Conservation (phyloP, 2,888 invertebrate genomes). For the Griposia aprilina region DNA sequence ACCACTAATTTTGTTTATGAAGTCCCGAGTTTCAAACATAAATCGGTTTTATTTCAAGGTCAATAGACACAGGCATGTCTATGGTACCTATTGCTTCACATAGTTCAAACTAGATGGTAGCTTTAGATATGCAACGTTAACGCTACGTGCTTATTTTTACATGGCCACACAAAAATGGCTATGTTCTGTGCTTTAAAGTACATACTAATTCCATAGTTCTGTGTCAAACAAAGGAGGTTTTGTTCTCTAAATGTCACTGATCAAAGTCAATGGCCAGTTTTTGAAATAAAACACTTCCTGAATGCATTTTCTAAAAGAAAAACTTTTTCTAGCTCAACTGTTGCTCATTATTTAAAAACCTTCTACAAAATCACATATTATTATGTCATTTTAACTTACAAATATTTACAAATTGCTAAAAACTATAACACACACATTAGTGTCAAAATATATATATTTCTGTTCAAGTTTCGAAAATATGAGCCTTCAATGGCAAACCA, state of each 20-base stretch:
- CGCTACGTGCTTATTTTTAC: constrained; percentile 30
- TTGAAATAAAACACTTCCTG: constrained; percentile 20
- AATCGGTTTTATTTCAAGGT: constrained; percentile 56
- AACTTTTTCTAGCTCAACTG: neutral
- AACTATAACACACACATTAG: constrained; percentile 7
- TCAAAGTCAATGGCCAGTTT: constrained; percentile 15
- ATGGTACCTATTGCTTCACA: constrained; percentile 42
- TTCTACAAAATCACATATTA: neutral
- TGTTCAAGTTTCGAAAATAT: constrained; percentile 6
- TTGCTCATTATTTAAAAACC: neutral
- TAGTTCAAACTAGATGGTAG: constrained; percentile 47
- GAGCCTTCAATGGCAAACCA: constrained; percentile 10
- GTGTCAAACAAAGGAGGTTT: constrained; percentile 26
- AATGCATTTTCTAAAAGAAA: neutral
- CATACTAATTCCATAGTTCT: neutral
- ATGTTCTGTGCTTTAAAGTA: neutral
- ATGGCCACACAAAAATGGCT: constrained; percentile 22
- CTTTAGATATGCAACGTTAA: constrained; percentile 24
- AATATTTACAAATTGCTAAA: neutral
- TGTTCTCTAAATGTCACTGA: constrained; percentile 24
- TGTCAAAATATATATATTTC: neutral
- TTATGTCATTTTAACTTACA: neutral
- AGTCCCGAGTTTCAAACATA: constrained; percentile 62
- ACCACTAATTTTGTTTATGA: constrained; percentile 67
- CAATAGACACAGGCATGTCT: constrained; percentile 10